Conservation (phyloP, 2,888 invertebrate genomes). For the Deilephila elpenor region DNA sequence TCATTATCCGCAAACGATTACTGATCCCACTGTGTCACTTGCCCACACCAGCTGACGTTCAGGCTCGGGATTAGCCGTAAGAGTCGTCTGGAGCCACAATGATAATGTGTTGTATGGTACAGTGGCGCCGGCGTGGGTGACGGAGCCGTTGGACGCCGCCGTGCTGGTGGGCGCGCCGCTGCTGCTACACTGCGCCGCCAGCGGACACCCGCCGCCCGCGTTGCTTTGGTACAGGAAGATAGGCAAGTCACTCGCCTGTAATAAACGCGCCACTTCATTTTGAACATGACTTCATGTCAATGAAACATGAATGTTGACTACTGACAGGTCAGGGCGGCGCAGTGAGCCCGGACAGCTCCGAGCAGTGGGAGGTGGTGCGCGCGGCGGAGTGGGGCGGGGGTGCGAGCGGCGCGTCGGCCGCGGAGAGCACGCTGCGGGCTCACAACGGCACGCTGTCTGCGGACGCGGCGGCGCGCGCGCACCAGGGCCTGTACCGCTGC, state of each 20-base stretch:
- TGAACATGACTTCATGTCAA: not conserved
- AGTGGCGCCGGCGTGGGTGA: slow-evolving; percentile 90
- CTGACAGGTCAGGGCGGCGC: slow-evolving; percentile 42
- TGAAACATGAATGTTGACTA: not conserved
- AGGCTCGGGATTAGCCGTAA: not conserved
- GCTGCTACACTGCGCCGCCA: slow-evolving; percentile 88
- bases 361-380: slow-evolving; percentile 54
- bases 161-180: slow-evolving; percentile 88
- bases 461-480: slow-evolving; percentile 86
- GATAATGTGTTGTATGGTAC: slow-evolving; percentile 31
- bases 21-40: too few relatives aligned
- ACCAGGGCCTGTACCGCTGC: slow-evolving; percentile 92
- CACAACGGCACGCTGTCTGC: slow-evolving; percentile 86
- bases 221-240: slow-evolving; percentile 87
- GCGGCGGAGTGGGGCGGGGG: slow-evolving; percentile 39
- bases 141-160: slow-evolving; percentile 88
- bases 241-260: slow-evolving; percentile 43
- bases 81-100: not conserved
- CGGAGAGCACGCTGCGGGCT: slow-evolving; percentile 40
- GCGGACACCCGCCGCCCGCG: slow-evolving; percentile 89
- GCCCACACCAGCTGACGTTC: too few relatives aligned
- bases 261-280: not conserved
- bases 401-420: slow-evolving; percentile 25
- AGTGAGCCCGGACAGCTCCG: slow-evolving; percentile 45
- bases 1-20: too few relatives aligned